Evolutionary conservation across 2,113 vertebrate species (phyloP).

Genomic region (Neolamprologus devosi): DNA sequence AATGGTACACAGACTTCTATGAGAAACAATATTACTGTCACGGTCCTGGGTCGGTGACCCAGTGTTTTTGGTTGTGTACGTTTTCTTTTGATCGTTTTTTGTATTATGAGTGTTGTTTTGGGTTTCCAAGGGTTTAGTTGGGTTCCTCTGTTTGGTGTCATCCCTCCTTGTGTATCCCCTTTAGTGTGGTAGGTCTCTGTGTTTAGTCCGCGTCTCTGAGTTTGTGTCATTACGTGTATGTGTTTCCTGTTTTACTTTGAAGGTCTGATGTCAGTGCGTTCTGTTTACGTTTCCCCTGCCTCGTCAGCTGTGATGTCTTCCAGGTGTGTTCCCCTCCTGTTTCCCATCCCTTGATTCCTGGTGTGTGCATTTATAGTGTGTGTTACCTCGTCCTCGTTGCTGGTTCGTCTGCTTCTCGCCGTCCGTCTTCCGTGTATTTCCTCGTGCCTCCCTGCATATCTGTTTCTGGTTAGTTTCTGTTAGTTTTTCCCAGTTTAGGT

Average conservation of each 20-base stretch:
- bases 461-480: background rate
- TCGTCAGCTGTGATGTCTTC: background rate
- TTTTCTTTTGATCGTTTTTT: background rate
- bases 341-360: background rate
- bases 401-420: background rate
- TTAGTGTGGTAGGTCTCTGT: background rate
- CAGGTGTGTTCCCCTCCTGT: background rate
- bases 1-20: background rate
- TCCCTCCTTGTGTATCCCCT: background rate
- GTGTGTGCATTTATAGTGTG: background rate
- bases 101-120: background rate
- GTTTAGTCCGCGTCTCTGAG: background rate
- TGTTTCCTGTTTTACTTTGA: background rate
- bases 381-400: background rate
- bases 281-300: background rate
- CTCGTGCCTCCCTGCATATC: accelerated
- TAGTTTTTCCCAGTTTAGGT: background rate
- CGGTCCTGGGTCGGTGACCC: background rate
- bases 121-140: background rate
- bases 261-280: background rate
- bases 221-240: background rate
- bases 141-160: background rate
- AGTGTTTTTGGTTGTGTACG: background rate
- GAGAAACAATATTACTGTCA: background rate
- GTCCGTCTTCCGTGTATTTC: background rate